Base-by-base conservation (phyloP, 2,113 vertebrate genomes). In the Clarias magur region DNA sequence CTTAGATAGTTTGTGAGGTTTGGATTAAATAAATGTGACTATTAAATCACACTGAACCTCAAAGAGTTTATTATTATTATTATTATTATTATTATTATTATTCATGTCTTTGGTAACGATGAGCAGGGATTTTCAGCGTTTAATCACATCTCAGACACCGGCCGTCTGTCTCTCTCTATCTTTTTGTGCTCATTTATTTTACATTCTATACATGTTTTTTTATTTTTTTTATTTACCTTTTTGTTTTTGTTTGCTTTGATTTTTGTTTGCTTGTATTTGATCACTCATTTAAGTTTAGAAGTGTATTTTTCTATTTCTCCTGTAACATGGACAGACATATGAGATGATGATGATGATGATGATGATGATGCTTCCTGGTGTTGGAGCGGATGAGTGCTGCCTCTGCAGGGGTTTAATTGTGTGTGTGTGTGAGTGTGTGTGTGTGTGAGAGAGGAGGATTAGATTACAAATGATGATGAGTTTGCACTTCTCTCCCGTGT, bases 391-490 rank as follows among this genome's bases (percentile, higher is more conserved):
- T 48, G 0, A 48, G 48, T 48, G 48, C 48, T 8, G 48, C 48
- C 48, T 48, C 7, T 48, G 48, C 48, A 48, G 48, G 48, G 48
- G 7, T 6, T 48, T 10, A 84, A 53, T 53, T 3, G 42, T 42
- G 42, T 42, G 42, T 25, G 42, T 75, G 21, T 79, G 48, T 87
- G 83, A 91, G 87, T 93, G 78, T 53, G 21, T 79, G 48, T 87
- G 83, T 91, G 87, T 93, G 78, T 53, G 48, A 88, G 93, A 95
- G 48, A 0, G 48, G 48, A 48, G 48, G 48, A 48, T 48, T 48
- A 48, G 48, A 48, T 8, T 48, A 48, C 48, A 48, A 5, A 48
- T 48, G 48, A 9, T 48, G 48, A 48, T 48, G 48, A 48, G 48
- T 48, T 48, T 48, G 6, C 48, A 48, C 48, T 48, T 48, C 48